Evolutionary conservation across 2,113 vertebrate species (phyloP).

Genomic region (Aptenodytes forsteri): DNA sequence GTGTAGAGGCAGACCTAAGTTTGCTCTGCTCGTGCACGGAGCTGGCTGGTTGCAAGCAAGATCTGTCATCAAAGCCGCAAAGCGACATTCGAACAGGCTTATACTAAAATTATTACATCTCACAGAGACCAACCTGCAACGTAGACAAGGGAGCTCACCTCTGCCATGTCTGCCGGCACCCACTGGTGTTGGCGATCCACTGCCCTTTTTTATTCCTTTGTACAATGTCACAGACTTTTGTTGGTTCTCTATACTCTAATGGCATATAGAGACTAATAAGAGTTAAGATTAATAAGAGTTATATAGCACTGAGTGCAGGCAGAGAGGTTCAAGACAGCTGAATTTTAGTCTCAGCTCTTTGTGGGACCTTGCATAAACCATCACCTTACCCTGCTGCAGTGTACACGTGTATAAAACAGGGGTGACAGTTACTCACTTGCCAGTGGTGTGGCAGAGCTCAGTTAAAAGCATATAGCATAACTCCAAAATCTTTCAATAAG

Average conservation of each 20-base stretch:
- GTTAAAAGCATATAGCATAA: not conserved
- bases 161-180: fast-evolving
- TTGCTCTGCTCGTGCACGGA: not conserved
- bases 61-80: not conserved
- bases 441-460: not conserved
- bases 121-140: not conserved
- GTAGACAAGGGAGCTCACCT: not conserved
- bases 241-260: not conserved
- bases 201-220: not conserved
- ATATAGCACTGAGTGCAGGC: not conserved
- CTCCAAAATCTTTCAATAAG: not conserved
- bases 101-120: not conserved
- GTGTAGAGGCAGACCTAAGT: not conserved
- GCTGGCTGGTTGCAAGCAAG: not conserved
- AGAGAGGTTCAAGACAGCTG: not conserved
- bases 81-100: not conserved
- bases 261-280: not conserved
- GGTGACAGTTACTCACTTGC: not conserved
- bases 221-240: not conserved
- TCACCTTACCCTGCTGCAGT: not conserved
- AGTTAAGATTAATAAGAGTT: not conserved
- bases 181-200: not conserved
- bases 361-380: not conserved
- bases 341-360: not conserved
- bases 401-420: not conserved